Evolutionary conservation across 2,113 vertebrate species (phyloP).

Genomic region (Apteryx mantelli): DNA sequence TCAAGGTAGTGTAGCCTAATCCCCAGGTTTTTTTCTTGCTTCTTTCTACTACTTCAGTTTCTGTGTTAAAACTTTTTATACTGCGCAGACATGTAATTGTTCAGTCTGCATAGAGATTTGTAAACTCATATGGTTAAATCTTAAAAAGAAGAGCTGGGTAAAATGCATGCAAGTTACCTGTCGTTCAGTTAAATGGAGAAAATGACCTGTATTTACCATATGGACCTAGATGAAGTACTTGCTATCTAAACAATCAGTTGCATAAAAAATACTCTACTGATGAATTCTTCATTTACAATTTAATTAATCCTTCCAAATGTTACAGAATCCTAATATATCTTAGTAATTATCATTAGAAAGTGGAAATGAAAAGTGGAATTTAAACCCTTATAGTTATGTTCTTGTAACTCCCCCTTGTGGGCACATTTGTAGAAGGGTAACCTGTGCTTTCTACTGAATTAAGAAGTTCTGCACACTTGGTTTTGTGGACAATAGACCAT

Average conservation of each 20-base stretch:
- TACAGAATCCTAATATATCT: background rate
- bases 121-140: background rate
- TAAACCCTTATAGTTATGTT: background rate
- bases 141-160: background rate
- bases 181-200: background rate
- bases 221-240: background rate
- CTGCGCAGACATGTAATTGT: background rate
- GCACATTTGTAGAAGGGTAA: background rate
- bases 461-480: background rate
- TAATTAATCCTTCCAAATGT: background rate
- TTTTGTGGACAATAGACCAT: background rate
- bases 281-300: background rate
- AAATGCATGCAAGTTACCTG: background rate
- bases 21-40: background rate
- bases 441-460: background rate
- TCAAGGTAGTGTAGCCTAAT: slow-evolving; percentile 78
- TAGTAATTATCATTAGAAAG: background rate
- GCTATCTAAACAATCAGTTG: background rate
- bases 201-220: background rate
- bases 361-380: background rate
- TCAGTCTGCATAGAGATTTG: background rate
- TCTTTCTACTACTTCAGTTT: background rate
- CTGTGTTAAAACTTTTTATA: background rate
- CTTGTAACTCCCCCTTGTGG: background rate
- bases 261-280: background rate